phyloP scores from a whole-genome alignment of 2,797 vertebrate genomes.

The Channa striata region DNA sequence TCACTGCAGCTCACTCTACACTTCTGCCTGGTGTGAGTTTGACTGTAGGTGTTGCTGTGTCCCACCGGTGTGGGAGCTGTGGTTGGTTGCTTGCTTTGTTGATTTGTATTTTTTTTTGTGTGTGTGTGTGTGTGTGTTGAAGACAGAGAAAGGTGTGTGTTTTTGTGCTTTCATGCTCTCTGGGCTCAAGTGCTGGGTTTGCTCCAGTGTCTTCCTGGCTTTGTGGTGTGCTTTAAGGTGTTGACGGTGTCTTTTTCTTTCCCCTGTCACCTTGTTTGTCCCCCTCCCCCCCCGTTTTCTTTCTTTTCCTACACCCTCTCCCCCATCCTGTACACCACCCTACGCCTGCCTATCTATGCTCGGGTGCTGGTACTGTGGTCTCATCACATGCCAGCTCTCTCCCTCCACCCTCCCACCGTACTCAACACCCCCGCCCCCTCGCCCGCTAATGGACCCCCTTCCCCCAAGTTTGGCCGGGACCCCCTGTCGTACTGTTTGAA shows the following conservation, averaged over 20 bases:
- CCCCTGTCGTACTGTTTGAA: constrained; percentile 95
- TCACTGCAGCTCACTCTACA: constrained; percentile 40
- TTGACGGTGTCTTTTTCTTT: constrained; percentile 87
- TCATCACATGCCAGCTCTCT: constrained; percentile 78
- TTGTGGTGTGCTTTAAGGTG: constrained; percentile 84
- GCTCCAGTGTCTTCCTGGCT: constrained; percentile 78
- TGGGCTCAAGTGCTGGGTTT: constrained; percentile 66
- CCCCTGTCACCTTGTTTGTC: constrained; percentile 80
- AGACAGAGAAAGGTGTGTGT: constrained; percentile 40
- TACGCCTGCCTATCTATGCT: constrained; percentile 60
- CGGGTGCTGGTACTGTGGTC: constrained; percentile 76
- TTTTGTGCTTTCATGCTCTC: constrained; percentile 58
- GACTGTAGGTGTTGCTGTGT: constrained; percentile 43
- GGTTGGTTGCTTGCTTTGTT: constrained; percentile 36
- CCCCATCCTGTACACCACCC: constrained; percentile 55
- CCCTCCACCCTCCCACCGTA: constrained; percentile 85
- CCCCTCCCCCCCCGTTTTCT: constrained; percentile 49
- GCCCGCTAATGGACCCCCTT: constrained; percentile 92
- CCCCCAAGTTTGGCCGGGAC: constrained; percentile 93
- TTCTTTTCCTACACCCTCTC: constrained; percentile 25
- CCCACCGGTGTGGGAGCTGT: constrained; percentile 21
- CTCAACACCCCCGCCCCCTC: constrained; percentile 83
- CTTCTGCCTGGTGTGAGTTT: constrained; percentile 39
- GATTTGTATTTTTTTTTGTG: not conserved
- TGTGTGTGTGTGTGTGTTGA: constrained; percentile 17